Base-by-base conservation (phyloP, 2,113 vertebrate genomes). In the Dolichotis patagonum region DNA sequence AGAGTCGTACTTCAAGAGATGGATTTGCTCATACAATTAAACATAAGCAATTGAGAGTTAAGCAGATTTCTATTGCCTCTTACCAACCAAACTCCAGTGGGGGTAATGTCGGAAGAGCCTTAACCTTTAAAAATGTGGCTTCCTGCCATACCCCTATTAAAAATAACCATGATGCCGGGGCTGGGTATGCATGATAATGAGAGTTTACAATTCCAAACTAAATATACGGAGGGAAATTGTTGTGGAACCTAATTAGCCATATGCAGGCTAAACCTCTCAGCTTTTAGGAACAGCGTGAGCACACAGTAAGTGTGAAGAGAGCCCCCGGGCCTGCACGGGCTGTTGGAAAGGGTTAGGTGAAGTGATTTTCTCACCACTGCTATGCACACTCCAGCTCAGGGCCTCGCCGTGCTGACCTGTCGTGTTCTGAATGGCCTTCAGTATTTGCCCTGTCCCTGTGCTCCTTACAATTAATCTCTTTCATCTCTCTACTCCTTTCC, bases 11-110 rank as follows among this genome's bases (percentile, higher is more conserved):
- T 98, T 98, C 88, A 95, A 96, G 95, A 96, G 97, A 96, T 97
- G 85, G 94, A 97, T 98, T 98, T 98, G 78, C 78, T 97, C 90
- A 95, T 97, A 92, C 94, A 97, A 97, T 98, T 98, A 98, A 96
- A 86, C 82, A 87, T 69, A 80, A 97, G 95, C 95, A 97, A 96
- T 96, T 96, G 95, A 26, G n/a, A 97, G 78, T 97, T 96, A 96
- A 98, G 94, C 73, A 96, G 97, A 85, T 97, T 97, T 96, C 96
- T 96, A 97, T 97, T 94, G 96, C 96, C 92, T 98, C 94, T 98
- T 96, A 92, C 77, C 95, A 97, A 94, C 85, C 92, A 96, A 60
- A 83, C 92, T 95, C 94, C 85, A 96, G 92, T 89, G 91, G 88
- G 96, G 92, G 94, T 93, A 87, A 95, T 83, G 54, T 88, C 94